These are phyloP conservation scores for Panulirus ornatus DNA, from an alignment of 1,140 invertebrate genomes.

Conservation along the genomic window DNA sequence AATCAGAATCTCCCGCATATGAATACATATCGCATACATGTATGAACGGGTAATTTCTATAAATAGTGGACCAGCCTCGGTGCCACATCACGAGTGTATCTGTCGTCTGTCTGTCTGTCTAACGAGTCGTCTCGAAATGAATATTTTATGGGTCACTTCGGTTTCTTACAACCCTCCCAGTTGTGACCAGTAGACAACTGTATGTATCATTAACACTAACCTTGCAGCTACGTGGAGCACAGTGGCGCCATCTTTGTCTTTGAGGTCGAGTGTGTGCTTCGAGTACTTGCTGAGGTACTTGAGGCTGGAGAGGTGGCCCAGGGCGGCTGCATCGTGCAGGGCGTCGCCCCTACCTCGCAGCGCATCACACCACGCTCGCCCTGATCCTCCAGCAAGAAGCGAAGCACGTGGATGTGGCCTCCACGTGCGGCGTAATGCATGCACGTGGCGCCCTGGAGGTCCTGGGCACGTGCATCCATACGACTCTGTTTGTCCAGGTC, in stretches of 20 bases:
- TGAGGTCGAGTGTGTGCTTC: conserved; percentile 29
- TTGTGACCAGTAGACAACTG: no score
- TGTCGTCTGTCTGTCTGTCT: no score
- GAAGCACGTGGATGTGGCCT: conserved; percentile 49
- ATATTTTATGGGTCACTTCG: no score
- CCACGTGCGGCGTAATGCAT: conserved; percentile 61
- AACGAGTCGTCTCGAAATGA: no score
- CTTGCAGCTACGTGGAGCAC: conserved; percentile 62
- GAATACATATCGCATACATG: no score
- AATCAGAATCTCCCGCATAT: no score
- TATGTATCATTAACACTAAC: no score
- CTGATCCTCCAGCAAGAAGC: conserved; percentile 44
- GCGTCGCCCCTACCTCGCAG: conserved; percentile 57
- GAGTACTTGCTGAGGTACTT: conserved; percentile 52
- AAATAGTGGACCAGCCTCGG: no score
- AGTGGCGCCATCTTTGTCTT: conserved; percentile 47
- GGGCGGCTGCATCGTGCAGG: conserved; percentile 63
- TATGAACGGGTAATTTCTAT: no score
- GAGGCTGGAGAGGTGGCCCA: conserved; percentile 45
- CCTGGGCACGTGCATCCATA: conserved; percentile 12
- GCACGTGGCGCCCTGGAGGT: conserved; percentile 54
- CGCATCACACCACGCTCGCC: conserved; percentile 22
- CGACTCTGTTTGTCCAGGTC: conserved; percentile 52
- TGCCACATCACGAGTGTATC: no score
- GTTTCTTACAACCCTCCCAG: no score